Evolutionary conservation across 2,888 invertebrate genomes (phyloP).

Genomic region (Camptogramma bilineatum): DNA sequence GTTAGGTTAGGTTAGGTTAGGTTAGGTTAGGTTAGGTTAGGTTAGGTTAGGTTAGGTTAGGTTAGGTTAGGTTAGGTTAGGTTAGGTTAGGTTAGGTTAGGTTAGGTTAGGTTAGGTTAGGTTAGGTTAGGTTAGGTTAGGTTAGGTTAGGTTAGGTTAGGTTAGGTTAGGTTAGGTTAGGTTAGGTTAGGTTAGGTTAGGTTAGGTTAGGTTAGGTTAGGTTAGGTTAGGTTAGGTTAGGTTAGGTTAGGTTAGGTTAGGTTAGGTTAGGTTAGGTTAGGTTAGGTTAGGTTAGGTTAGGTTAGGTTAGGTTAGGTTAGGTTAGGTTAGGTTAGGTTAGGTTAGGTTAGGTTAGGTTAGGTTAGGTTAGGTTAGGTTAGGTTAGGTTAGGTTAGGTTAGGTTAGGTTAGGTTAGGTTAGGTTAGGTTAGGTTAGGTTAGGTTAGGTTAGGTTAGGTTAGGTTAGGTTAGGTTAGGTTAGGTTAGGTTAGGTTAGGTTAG

Average conservation of each 20-base stretch:
- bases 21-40: constrained; percentile 24
- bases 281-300: constrained; percentile 28
- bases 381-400: constrained; percentile 31
- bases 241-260: constrained; percentile 29
- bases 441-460: constrained; percentile 21
- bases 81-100: constrained; percentile 29
- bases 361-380: constrained; percentile 41
- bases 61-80: constrained; percentile 32
- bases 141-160: constrained; percentile 30
- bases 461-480: constrained; percentile 21
- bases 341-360: constrained; percentile 25
- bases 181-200: constrained; percentile 34
- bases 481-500: constrained; percentile 21
- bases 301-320: constrained; percentile 28
- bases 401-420: constrained; percentile 21
- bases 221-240: constrained; percentile 34
- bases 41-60: constrained; percentile 30
- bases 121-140: constrained; percentile 33
- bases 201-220: constrained; percentile 34
- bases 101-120: constrained; percentile 33
- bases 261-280: constrained; percentile 33
- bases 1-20: constrained; percentile 28
- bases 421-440: constrained; percentile 21
- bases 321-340: constrained; percentile 29
- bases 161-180: constrained; percentile 30